Percentiles rank a stretch among this genome's conserved stretches.
Conservation (phyloP, 2,888 invertebrate genomes). For the Neoaliturus tenellus region DNA sequence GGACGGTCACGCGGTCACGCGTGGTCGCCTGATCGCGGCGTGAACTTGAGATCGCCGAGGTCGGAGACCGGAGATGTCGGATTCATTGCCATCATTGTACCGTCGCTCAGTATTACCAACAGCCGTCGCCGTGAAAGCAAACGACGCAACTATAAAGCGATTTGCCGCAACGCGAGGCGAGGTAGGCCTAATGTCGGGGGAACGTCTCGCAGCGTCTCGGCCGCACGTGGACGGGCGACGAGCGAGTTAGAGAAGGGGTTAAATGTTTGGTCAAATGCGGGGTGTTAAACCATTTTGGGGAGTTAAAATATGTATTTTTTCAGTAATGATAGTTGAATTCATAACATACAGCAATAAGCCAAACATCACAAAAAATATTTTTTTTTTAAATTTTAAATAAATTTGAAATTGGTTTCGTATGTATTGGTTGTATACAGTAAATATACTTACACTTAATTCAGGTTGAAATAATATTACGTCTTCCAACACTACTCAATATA, state of each 20-base stretch:
- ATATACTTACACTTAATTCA: no score
- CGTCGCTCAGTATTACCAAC: slow-evolving; percentile 10
- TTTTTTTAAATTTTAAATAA: no score
- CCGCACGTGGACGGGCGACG: background rate
- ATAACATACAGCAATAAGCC: no score
- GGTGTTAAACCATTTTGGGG: no score
- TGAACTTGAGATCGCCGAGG: background rate
- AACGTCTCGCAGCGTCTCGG: background rate
- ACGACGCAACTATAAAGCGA: slow-evolving; percentile 42
- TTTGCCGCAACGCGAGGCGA: slow-evolving; percentile 13
- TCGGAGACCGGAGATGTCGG: slow-evolving; percentile 39
- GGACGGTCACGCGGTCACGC: background rate
- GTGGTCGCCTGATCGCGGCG: background rate
- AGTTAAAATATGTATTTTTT: no score
- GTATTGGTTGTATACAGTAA: no score
- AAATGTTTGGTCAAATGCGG: no score
- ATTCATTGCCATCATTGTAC: slow-evolving; percentile 39
- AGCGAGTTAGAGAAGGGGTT: background rate
- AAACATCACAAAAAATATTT: no score
- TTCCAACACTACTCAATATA: no score
- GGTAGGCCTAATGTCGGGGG: background rate
- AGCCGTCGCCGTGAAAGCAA: slow-evolving; percentile 4
- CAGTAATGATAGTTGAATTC: no score
- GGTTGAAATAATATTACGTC: no score
- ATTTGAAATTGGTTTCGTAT: no score